These are phyloP conservation scores for Pachydiplax longipennis DNA, from an alignment of 2,888 invertebrate genomes.

Conservation along the genomic window DNA sequence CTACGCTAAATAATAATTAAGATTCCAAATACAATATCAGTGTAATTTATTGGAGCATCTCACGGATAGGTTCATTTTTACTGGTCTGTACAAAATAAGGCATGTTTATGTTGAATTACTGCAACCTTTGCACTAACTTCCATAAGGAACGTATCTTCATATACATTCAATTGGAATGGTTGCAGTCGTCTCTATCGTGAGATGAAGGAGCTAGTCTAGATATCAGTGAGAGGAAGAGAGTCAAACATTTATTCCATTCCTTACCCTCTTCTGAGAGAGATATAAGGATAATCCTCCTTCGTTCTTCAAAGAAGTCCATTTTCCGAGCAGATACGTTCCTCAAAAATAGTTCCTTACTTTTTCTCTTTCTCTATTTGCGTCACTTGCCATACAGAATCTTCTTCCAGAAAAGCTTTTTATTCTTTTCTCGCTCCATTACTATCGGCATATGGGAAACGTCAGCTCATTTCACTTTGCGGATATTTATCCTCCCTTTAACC, in stretches of 20 bases:
- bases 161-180: no score
- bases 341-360: not conserved
- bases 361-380: not conserved
- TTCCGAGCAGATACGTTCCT: not conserved
- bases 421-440: not conserved
- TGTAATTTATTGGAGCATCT: no score
- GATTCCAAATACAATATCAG: no score
- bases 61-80: no score
- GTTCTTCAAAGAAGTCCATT: not conserved
- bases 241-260: not conserved
- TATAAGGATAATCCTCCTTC: not conserved
- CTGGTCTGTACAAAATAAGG: no score
- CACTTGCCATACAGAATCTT: not conserved
- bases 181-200: not conserved
- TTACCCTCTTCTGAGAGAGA: not conserved
- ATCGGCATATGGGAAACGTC: not conserved
- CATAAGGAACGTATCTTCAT: no score
- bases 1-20: no score
- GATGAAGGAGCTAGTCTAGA: not conserved
- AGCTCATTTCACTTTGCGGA: no score
- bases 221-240: not conserved
- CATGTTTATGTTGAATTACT: no score
- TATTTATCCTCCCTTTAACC: no score
- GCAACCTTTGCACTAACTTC: no score
- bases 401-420: not conserved